Evolutionary conservation across 2,888 invertebrate genomes (phyloP).

Genomic region (Melangyna quadrimaculata): DNA sequence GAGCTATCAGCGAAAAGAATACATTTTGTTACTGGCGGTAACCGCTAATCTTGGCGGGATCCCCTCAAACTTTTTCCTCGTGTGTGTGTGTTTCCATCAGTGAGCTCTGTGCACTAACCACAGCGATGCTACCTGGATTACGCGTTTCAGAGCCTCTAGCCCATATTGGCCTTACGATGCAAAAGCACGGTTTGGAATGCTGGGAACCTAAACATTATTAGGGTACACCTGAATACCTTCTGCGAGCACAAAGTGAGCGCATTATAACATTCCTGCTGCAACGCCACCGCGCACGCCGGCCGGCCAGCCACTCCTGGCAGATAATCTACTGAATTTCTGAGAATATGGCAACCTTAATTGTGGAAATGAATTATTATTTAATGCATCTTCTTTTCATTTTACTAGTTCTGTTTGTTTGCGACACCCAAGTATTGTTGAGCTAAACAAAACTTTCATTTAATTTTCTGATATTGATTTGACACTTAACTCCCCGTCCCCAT

Average conservation of each 20-base stretch:
- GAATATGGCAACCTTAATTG: constrained; percentile 52
- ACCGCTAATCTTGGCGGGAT: constrained; percentile 65
- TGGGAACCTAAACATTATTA: constrained; percentile 68
- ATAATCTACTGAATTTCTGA: constrained; percentile 34
- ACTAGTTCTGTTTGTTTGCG: not conserved
- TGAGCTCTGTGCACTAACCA: not conserved
- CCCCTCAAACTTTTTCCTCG: constrained; percentile 13
- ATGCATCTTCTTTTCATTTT: not conserved
- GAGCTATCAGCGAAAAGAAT: constrained; percentile 23
- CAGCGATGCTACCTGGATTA: constrained; percentile 63
- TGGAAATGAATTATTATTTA: not conserved
- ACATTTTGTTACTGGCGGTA: constrained; percentile 37
- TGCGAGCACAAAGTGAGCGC: constrained; percentile 30
- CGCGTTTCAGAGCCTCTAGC: constrained; percentile 59
- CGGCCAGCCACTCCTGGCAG: not conserved
- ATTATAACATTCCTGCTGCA: constrained; percentile 24
- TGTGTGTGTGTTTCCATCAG: not conserved
- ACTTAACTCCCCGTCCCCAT: constrained; percentile 14
- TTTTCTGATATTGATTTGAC: constrained; percentile 53
- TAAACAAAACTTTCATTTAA: constrained; percentile 34
- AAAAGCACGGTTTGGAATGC: constrained; percentile 44
- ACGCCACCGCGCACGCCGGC: too few relatives aligned
- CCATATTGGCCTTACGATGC: not conserved
- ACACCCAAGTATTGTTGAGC: not conserved
- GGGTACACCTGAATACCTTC: constrained; percentile 37